These are phyloP conservation scores for Aricia agestis DNA, from an alignment of 1,140 invertebrate genomes.

Conservation along the genomic window DNA sequence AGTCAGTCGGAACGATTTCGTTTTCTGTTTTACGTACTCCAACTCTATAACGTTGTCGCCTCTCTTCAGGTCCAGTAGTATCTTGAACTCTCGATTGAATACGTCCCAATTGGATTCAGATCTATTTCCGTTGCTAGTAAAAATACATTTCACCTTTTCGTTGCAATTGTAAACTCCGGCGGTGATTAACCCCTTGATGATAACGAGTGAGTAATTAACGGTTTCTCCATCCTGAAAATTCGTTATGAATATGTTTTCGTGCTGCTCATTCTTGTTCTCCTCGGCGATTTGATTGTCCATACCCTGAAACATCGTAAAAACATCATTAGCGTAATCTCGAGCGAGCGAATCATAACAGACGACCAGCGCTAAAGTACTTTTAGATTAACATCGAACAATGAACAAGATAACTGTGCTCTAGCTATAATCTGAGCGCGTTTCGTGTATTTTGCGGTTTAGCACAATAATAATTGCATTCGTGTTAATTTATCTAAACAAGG, in stretches of 20 bases:
- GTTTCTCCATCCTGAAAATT: constrained; percentile 72
- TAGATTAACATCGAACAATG: background rate
- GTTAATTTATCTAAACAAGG: constrained; percentile 37
- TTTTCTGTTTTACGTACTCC: constrained; percentile 51
- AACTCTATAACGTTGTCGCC: constrained; percentile 66
- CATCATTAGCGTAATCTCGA: constrained; percentile 18
- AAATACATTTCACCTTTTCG: constrained; percentile 59
- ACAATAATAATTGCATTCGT: constrained; percentile 7
- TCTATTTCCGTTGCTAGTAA: constrained; percentile 47
- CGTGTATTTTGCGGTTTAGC: constrained; percentile 16
- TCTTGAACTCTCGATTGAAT: constrained; percentile 71
- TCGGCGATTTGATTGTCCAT: constrained; percentile 67
- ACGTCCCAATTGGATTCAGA: constrained; percentile 60
- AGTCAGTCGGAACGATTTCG: constrained; percentile 49
- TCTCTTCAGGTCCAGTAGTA: constrained; percentile 59
- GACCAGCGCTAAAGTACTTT: background rate
- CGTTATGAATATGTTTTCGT: constrained; percentile 63
- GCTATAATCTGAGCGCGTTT: constrained; percentile 10
- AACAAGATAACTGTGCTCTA: background rate
- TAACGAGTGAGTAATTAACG: constrained; percentile 66
- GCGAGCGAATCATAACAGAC: background rate
- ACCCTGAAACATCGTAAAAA: constrained; percentile 53
- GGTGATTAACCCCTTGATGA: constrained; percentile 70
- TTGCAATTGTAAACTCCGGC: constrained; percentile 61
- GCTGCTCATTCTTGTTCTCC: constrained; percentile 59